A percentile compares a stretch with the other conserved stretches of the same genome.
These are phyloP conservation scores for Tapera naevia DNA, from an alignment of 2,797 vertebrate genomes.

Conservation along the genomic window DNA sequence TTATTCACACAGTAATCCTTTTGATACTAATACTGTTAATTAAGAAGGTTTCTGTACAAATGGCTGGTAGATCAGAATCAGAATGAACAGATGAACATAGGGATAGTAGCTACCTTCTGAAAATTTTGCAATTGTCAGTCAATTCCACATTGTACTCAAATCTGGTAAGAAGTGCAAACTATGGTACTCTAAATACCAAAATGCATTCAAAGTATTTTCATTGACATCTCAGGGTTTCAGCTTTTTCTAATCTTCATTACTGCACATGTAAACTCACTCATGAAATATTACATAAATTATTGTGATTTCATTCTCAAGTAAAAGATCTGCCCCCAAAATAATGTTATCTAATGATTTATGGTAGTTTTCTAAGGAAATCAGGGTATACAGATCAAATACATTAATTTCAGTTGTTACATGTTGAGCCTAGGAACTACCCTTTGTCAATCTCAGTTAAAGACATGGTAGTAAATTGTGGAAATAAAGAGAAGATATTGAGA, in stretches of 20 bases:
- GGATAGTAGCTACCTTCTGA: background rate
- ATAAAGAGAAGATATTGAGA: background rate
- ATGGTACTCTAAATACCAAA: background rate
- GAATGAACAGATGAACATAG: background rate
- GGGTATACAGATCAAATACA: background rate
- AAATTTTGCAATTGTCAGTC: background rate
- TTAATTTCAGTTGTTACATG: background rate
- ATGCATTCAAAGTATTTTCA: background rate
- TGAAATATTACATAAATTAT: background rate
- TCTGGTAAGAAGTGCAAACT: background rate
- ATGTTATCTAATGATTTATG: background rate
- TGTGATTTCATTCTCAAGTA: background rate
- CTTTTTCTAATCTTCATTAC: background rate
- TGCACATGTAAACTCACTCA: background rate
- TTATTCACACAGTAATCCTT: background rate
- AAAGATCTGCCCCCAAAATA: background rate
- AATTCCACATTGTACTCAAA: background rate
- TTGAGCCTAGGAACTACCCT: background rate
- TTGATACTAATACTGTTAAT: background rate
- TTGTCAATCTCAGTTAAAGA: background rate
- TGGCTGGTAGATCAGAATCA: background rate
- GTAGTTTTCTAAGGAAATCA: background rate
- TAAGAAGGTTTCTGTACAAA: background rate
- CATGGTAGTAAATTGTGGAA: background rate
- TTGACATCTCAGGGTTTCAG: background rate